Evolutionary conservation across 2,888 invertebrate genomes (phyloP), one percentile per base, ranked within the genome.

Genomic region (Tinea semifulvella): DNA sequence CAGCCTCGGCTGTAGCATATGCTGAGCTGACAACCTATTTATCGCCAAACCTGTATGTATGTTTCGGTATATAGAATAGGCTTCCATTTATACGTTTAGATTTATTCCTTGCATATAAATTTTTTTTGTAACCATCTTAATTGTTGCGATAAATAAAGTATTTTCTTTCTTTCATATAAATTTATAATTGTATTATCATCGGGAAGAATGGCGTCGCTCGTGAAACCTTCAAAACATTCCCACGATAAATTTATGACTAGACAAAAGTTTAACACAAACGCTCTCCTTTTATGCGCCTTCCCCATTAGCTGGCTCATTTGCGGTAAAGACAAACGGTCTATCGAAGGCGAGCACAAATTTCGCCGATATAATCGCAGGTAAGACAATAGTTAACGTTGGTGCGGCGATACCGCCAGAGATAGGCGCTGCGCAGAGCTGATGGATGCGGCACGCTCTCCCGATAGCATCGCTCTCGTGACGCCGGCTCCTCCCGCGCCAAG

Each of bases 171-270:
- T n/a, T n/a, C n/a, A n/a, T n/a, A n/a, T n/a, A n/a, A n/a, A n/a
- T n/a, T n/a, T n/a, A n/a, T n/a, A n/a, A n/a, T n/a, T n/a, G n/a
- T n/a, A n/a, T n/a, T n/a, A n/a, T n/a, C n/a, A n/a, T n/a, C n/a
- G n/a, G n/a, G n/a, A n/a, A n/a, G n/a, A n/a, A n/a, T n/a, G n/a
- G n/a, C n/a, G n/a, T n/a, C 13, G 31, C 31, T n/a, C 11, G 14
- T 11, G 7, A 31, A 14, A 2, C 7, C 31, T 31, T 11, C 13
- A 31, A 31, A 31, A 31, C 38, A 57, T 71, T 79, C 79, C 69
- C 77, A 79, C 77, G 76, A 60, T 61, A 57, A 57, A 72, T 69
- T 70, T 68, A 76, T 79, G 79, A 79, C 77, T 68, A 62, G 65
- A 66, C 77, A 69, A 66, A 72, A 73, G 59, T 69, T 65, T 61